Evolutionary conservation across 2,113 vertebrate genomes (phyloP).

Genomic region (Callipepla californica): DNA sequence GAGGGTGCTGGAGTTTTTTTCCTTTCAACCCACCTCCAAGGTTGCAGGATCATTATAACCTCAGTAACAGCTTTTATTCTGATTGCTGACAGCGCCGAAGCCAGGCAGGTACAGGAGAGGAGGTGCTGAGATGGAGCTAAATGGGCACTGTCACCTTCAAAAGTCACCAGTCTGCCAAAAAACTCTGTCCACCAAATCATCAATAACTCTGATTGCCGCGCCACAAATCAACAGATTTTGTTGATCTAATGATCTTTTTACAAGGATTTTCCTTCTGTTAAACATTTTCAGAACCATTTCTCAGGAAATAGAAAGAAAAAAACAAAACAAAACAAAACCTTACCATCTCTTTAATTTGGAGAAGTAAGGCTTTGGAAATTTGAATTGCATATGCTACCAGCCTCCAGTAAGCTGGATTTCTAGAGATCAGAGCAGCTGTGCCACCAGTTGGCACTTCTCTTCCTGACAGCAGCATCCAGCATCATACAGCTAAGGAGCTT

Average conservation of each 20-base stretch:
- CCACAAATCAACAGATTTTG: not conserved
- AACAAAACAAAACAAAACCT: no score
- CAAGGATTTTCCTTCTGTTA: not conserved
- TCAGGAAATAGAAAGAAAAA: not conserved
- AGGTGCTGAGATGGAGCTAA: not conserved
- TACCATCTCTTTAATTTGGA: not conserved
- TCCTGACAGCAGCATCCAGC: not conserved
- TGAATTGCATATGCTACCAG: not conserved
- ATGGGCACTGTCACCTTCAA: slow-evolving; percentile 18
- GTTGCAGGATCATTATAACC: not conserved
- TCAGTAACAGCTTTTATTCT: slow-evolving; percentile 48
- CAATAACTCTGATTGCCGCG: not conserved
- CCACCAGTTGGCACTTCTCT: not conserved
- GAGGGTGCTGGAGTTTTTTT: slow-evolving; percentile 74
- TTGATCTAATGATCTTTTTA: not conserved
- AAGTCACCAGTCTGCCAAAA: slow-evolving; percentile 6
- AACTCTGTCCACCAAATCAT: not conserved
- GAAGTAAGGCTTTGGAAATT: not conserved
- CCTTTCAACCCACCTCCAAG: slow-evolving; percentile 46
- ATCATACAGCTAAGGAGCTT: not conserved
- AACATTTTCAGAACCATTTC: not conserved
- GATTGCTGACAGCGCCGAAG: slow-evolving; percentile 46
- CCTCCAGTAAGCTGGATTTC: not conserved
- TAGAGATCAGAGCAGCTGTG: not conserved
- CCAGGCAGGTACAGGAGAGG: slow-evolving; percentile 36